A percentile compares a stretch with the other conserved stretches of the same genome.
Evolutionary conservation across 2,888 invertebrate species (phyloP).

Genomic region (Tillus elongatus): DNA sequence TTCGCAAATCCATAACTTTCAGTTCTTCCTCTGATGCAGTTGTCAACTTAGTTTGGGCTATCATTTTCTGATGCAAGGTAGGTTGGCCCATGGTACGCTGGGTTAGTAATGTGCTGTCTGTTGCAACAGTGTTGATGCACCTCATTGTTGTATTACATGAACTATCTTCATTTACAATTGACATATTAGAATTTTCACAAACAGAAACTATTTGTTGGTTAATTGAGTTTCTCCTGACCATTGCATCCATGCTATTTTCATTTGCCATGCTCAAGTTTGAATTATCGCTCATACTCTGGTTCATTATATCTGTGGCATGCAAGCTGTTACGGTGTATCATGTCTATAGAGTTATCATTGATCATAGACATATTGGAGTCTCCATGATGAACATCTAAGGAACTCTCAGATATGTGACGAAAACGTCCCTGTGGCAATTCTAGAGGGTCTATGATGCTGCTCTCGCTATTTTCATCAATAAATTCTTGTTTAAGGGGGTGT

Average conservation of each 20-base stretch:
- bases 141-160: constrained; percentile 26
- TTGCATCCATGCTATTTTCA: constrained; percentile 34
- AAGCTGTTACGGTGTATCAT: constrained; percentile 36
- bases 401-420: constrained; percentile 39
- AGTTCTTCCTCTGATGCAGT: constrained; percentile 35
- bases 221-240: constrained; percentile 29
- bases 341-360: constrained; percentile 46
- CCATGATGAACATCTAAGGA: constrained; percentile 41
- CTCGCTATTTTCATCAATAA: constrained; percentile 65
- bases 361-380: constrained; percentile 40
- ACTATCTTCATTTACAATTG: constrained; percentile 28
- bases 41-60: constrained; percentile 7
- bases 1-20: constrained; percentile 58
- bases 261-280: constrained; percentile 34
- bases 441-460: constrained; percentile 45
- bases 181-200: constrained; percentile 36
- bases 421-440: constrained; percentile 34
- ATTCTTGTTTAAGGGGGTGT: constrained; percentile 54
- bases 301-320: constrained; percentile 17
- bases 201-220: constrained; percentile 19
- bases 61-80: constrained; percentile 13
- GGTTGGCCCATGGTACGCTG: constrained; percentile 14
- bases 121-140: constrained; percentile 6
- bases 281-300: constrained; percentile 30
- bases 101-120: constrained; percentile 15